phyloP scores from a whole-genome alignment of 2,888 invertebrate species.

The Archips xylosteana region DNA sequence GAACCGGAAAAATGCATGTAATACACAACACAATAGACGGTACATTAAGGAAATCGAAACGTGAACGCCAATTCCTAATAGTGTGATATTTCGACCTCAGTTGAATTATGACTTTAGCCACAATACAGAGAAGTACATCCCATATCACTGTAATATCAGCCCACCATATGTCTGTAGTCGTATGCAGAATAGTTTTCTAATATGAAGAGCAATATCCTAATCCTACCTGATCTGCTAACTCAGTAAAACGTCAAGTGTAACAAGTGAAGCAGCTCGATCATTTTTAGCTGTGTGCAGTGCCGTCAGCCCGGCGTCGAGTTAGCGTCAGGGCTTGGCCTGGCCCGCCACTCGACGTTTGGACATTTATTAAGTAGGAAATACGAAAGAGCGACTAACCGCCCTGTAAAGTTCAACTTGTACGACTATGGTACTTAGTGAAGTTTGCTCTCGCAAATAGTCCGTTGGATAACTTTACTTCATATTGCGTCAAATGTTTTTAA shows the following conservation, averaged over 20 bases:
- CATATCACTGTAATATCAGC: conserved; percentile 19
- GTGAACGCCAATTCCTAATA: neutral
- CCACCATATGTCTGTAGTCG: conserved; percentile 21
- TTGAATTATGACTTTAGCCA: neutral
- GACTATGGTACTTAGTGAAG: conserved; percentile 53
- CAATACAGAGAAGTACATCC: neutral
- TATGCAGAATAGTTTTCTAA: conserved; percentile 28
- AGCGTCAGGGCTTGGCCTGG: conserved; percentile 62
- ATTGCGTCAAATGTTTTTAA: conserved; percentile 3
- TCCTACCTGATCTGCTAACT: conserved; percentile 49
- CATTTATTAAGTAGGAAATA: conserved; percentile 76
- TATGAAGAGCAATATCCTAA: conserved; percentile 40
- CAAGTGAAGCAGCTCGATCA: conserved; percentile 58
- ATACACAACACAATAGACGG: conserved; percentile 37
- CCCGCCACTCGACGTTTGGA: conserved; percentile 55
- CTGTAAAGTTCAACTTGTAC: conserved; percentile 52
- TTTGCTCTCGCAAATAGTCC: conserved; percentile 44
- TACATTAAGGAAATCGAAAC: conserved; percentile 40
- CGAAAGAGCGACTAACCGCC: conserved; percentile 54
- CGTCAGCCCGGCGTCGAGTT: conserved; percentile 72
- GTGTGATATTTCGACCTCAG: neutral
- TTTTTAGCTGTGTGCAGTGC: conserved; percentile 63
- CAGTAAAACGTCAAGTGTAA: conserved; percentile 51
- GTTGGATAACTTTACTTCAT: conserved; percentile 5
- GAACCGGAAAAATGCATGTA: conserved; percentile 38